Evolutionary conservation across 2,888 invertebrate genomes (phyloP), one percentile per base, ranked within the genome.

Genomic region (Neria commutata): DNA sequence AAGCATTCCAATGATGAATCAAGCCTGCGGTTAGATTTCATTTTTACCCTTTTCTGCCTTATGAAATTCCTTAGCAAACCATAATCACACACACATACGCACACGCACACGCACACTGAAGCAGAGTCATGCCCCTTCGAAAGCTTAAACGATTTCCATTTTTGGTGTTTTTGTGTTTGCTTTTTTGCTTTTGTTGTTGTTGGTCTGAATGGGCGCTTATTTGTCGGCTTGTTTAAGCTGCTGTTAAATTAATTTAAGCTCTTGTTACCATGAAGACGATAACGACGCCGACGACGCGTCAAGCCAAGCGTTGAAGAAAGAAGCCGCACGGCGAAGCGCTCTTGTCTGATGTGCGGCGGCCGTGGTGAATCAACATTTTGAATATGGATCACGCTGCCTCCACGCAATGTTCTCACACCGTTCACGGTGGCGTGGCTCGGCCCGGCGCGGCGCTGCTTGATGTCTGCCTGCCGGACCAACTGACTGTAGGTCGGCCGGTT

Each of bases 161-260:
- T n/a, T n/a, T n/a, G n/a, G n/a, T n/a, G n/a, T n/a, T n/a, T n/a
- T n/a, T n/a, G n/a, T n/a, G n/a, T n/a, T n/a, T n/a, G n/a, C 16
- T 40, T 17, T 40, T 40, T 40, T 17, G 40, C 19, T 40, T 19
- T 21, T 23, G 19, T 29, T 29, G 33, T 19, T 49, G 17, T 33
- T 29, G 33, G 14, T n/a, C n/a, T n/a, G n/a, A n/a, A n/a, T n/a
- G n/a, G 37, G 37, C 37, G 37, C 37, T 37, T 8, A n/a, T n/a
- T 11, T 8, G 17, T 3, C 5, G 19, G 42, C 42, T 42, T 5
- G 19, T 42, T 42, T 42, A 46, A 45, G 54, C 54, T 42, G 54
- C 23, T 46, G 46, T 60, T 57, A 62, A 62, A 60, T 62, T 54
- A 57, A 62, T 62, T 62, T 62, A 59, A 56, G 56, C 62, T 50